Evolutionary conservation across 2,797 vertebrate genomes (phyloP), one percentile per base, ranked within the genome.

Genomic region (Trachops cirrhosus): DNA sequence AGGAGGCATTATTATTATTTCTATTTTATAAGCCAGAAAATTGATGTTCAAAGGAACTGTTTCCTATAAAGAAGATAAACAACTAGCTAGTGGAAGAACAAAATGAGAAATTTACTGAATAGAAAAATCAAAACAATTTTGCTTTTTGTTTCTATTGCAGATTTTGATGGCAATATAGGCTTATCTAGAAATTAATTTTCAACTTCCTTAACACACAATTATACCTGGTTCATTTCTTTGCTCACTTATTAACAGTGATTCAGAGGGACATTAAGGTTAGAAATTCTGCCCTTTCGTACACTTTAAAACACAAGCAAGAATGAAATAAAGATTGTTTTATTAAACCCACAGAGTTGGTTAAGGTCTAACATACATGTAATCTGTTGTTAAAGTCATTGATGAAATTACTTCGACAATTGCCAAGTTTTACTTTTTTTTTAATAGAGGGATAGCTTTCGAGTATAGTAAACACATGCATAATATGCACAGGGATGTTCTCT

Each of bases 131-230:
- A 93, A 46, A 95, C 90, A 78, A 64, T n/a, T 89, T 2, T 64
- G 32, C 71, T 94, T 95, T 90, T 12, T 88, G 9, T 92, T 92
- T 84, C 54, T 24, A 15, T 79, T 54, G 5, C 64, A 18, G 11
- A 26, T 88, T 93, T 87, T 74, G 14, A 57, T 86, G 54, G 9
- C 21, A 64, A 18, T 26, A 48, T 48, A 71, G 39, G 1, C 46
- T 96, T 78, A 41, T 34, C 50, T 68, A 84, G 44, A 94, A 94
- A 89, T 70, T 86, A 89, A n/a, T 39, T 75, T 94, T 77, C 22
- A 70, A 64, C 32, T 78, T 95, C 48, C 41, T 89, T 46, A 73
- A 19, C 77, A 83, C 3, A 78, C 37, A 87, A 77, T 77, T 70
- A 85, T 5, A 57, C 9, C 9, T 64, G 71, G 34, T 68, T 91